Percentiles rank a stretch among this genome's conserved stretches.
These are phyloP conservation scores for Hexactinellida sp. DNA, from an alignment of 37 sponge, comb jelly and placozoan genomes.

Conservation along the genomic window DNA sequence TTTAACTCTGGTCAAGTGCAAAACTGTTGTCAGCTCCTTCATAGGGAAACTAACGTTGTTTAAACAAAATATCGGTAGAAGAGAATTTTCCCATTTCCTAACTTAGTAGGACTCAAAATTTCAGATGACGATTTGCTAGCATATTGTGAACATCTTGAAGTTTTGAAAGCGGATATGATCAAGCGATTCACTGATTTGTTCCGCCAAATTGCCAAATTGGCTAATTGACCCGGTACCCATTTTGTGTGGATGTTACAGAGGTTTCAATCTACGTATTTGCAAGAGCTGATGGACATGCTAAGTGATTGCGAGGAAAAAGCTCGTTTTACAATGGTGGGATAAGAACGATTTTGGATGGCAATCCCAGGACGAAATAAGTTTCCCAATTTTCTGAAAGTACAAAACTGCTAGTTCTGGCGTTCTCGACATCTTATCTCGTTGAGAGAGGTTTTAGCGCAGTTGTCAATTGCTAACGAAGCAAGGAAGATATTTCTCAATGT, in stretches of 20 bases:
- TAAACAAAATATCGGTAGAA: background rate
- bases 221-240: slow-evolving; percentile 16
- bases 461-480: slow-evolving; percentile 9
- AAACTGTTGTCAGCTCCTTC: slow-evolving; percentile 9
- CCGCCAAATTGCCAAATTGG: background rate
- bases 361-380: background rate
- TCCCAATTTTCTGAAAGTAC: background rate
- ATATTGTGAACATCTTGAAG: background rate
- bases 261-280: slow-evolving; percentile 9
- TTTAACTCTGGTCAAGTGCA: background rate
- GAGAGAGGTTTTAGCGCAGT: slow-evolving; percentile 10
- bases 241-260: slow-evolving; percentile 2
- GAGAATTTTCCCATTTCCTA: slow-evolving; percentile 5
- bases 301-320: slow-evolving; percentile 4
- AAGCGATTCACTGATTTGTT: slow-evolving; percentile 12
- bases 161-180: background rate
- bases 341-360: background rate
- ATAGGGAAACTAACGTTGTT: slow-evolving; percentile 6
- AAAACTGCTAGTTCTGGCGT: slow-evolving; percentile 2
- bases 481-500: slow-evolving; percentile 14
- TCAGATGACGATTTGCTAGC: slow-evolving; percentile 13
- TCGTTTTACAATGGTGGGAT: background rate
- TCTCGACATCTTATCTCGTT: slow-evolving; percentile 8
- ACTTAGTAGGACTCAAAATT: slow-evolving; percentile 1
- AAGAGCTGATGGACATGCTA: background rate